Base-by-base conservation (phyloP, 1,140 invertebrate species). In the Drosophila chauvacae region DNA sequence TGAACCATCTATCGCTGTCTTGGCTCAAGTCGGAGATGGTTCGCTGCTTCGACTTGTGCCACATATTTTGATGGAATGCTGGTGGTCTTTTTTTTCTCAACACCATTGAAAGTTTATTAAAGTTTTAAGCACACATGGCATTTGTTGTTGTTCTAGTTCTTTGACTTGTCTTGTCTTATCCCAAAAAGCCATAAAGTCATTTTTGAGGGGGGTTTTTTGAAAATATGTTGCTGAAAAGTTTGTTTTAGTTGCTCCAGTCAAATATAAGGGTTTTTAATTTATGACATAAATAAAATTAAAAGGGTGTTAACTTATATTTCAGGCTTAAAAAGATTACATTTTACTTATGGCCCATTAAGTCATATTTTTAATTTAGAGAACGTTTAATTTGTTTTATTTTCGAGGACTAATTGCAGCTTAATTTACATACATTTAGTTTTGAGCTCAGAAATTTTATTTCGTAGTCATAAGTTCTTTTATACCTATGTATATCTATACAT, bases 61-160 rank as follows among this genome's bases (percentile, higher is more conserved):
- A 79, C 66, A 79, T 79, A 79, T 79, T 79, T 79, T 79, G 77
- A 79, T 78, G 75, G 77, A 79, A 79, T 79, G 66, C 64, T 79
- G 75, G 75, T 70, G 68, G 66, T 47, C 59, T 48, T 37, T 44
- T 44, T 53, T 13, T 44, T 39, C 28, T 7, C 48, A 35, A 39
- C 42, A 26, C 73, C 55, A 57, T 60, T 77, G 42, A 28, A 77
- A 77, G 50, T 78, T 78, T 77, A 55, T 78, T 78, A 45, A 62
- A 77, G 65, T 71, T 70, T 77, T 55, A 44, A 37, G 74, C 76
- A 63, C 50, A 77, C 30, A 71, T 70, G 7, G 41, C 44, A 44
- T 30, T 77, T 60, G 61, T 56, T 51, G 33, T 53, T 45, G 10
- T 30, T 56, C 41, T 11, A 53, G 41, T 76, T 66, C 30, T 77